phyloP scores from a whole-genome alignment of 2,888 invertebrate genomes.

The Neocrepidodera transversa region DNA sequence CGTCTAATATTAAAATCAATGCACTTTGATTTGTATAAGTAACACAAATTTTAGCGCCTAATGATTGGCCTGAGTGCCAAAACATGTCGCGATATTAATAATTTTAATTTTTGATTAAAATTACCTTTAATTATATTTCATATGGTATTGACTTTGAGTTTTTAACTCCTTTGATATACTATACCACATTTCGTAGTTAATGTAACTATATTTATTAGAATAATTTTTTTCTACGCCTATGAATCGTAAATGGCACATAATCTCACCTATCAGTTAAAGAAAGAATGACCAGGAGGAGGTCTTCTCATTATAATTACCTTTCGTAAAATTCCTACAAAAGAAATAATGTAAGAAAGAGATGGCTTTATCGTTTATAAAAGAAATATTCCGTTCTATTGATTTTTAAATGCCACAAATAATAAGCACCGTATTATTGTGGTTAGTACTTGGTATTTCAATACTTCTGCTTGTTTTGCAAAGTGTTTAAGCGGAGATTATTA shows the following conservation, averaged over 20 bases:
- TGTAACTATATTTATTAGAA: no score
- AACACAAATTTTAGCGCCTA: no score
- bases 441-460: conserved; percentile 6
- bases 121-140: no score
- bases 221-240: conserved; percentile 1
- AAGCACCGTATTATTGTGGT: conserved; percentile 28
- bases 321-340: conserved; percentile 39
- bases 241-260: conserved; percentile 22
- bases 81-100: no score
- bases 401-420: conserved; percentile 34
- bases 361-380: conserved; percentile 11
- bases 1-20: no score
- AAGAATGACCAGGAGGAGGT: conserved; percentile 39
- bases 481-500: conserved; percentile 33
- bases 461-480: conserved; percentile 29
- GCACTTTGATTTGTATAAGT: no score
- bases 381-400: conserved; percentile 24
- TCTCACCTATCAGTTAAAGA: conserved; percentile 42
- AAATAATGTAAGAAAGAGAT: conserved; percentile 11
- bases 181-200: no score
- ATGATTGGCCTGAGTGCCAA: no score
- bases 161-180: no score
- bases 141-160: no score
- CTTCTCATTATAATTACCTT: conserved; percentile 42
- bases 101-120: no score